Percentiles rank a stretch among this genome's conserved stretches.
These are phyloP conservation scores for Fratercula arctica DNA, from an alignment of 2,797 vertebrate species.

Conservation along the genomic window DNA sequence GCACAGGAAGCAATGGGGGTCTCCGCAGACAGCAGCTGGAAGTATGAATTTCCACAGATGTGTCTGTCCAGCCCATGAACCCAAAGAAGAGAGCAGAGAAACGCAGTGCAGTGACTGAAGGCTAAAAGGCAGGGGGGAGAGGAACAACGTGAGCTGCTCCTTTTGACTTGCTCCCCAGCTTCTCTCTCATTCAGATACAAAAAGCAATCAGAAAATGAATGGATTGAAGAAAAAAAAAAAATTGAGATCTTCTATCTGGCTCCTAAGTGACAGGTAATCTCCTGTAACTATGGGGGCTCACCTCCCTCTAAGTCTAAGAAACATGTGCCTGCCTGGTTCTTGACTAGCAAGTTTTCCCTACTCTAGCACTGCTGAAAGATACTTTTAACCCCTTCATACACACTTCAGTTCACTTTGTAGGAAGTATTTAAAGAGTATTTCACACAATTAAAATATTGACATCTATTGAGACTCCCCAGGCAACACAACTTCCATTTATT, in stretches of 20 bases:
- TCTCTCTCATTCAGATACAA: not conserved
- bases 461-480: not conserved
- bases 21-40: not conserved
- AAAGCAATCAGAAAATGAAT: not conserved
- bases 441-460: not conserved
- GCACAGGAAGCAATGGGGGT: not conserved
- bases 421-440: not conserved
- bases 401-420: not conserved
- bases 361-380: not conserved
- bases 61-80: not conserved
- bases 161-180: not conserved
- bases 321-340: not conserved
- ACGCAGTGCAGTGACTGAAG: not conserved
- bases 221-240: not conserved
- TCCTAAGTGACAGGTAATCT: not conserved
- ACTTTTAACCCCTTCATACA: not conserved
- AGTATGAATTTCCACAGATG: not conserved
- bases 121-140: not conserved
- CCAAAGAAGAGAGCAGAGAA: not conserved
- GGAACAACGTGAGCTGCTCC: not conserved
- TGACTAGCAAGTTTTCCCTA: not conserved
- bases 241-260: not conserved
- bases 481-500: not conserved
- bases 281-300: not conserved
- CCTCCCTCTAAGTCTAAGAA: not conserved